Evolutionary conservation across 2,888 invertebrate species (phyloP).

Genomic region (Lasioglossum calceatum): DNA sequence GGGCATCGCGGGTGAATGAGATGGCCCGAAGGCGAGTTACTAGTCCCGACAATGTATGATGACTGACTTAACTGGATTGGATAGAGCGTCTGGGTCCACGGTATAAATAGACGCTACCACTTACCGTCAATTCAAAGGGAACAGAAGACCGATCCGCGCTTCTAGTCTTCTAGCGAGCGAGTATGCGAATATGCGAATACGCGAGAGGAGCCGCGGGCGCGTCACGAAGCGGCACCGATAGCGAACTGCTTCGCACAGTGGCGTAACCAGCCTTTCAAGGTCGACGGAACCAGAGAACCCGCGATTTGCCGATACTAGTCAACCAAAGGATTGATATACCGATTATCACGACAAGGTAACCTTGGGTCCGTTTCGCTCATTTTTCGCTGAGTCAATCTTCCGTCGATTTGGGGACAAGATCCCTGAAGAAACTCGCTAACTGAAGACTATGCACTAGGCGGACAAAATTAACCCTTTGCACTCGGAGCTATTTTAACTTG

Average conservation of each 20-base stretch:
- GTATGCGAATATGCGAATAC: conserved; percentile 23
- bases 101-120: conserved; percentile 77
- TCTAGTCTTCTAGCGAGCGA: conserved; percentile 39
- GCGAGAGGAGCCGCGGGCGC: conserved; percentile 49
- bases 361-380: not conserved
- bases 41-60: conserved; percentile 65
- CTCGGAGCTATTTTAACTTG: no score
- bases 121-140: conserved; percentile 74
- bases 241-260: conserved; percentile 34
- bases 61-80: conserved; percentile 76
- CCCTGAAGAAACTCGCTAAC: not conserved
- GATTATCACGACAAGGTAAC: not conserved
- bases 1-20: conserved; percentile 56
- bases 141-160: conserved; percentile 57
- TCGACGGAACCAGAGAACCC: conserved; percentile 26
- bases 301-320: conserved; percentile 21
- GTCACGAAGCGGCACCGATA: conserved; percentile 60
- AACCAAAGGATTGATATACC: not conserved
- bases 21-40: conserved; percentile 61
- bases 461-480: no score
- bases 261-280: conserved; percentile 54
- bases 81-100: conserved; percentile 68
- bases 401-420: not conserved
- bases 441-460: no score
- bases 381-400: not conserved